A percentile compares a stretch with the other conserved stretches of the same genome.
These are phyloP conservation scores for Quadroppia sp. DNA, from an alignment of 2,888 invertebrate genomes.

Conservation along the genomic window DNA sequence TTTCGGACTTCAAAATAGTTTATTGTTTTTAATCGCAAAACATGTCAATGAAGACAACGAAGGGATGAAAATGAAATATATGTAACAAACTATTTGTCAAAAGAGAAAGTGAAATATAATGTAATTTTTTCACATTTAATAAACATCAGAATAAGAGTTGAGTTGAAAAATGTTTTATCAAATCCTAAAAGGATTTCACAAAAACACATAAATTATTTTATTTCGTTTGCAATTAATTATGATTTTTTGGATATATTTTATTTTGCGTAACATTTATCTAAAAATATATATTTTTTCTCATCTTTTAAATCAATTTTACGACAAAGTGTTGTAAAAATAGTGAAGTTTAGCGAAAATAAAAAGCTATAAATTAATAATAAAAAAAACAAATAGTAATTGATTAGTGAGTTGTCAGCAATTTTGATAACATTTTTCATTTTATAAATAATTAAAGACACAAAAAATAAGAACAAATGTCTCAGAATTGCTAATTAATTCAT, in stretches of 20 bases:
- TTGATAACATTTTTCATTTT: background rate
- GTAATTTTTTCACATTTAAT: too few species aligned
- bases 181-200: background rate
- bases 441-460: background rate
- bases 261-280: background rate
- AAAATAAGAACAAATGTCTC: background rate
- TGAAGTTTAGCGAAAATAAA: too few species aligned
- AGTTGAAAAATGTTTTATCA: background rate
- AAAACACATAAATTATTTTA: background rate
- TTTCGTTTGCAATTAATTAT: background rate
- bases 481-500: background rate
- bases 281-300: background rate
- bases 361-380: background rate
- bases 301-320: background rate
- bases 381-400: background rate
- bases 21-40: background rate
- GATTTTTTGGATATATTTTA: background rate
- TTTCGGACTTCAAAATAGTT: background rate
- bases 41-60: conserved; percentile 11
- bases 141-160: too few species aligned
- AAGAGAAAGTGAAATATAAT: background rate
- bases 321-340: background rate
- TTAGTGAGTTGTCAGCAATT: background rate
- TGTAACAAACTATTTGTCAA: background rate
- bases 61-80: conserved; percentile 8